Evolutionary conservation across 2,113 vertebrate genomes (phyloP).

Genomic region (Pollachius pollachius): DNA sequence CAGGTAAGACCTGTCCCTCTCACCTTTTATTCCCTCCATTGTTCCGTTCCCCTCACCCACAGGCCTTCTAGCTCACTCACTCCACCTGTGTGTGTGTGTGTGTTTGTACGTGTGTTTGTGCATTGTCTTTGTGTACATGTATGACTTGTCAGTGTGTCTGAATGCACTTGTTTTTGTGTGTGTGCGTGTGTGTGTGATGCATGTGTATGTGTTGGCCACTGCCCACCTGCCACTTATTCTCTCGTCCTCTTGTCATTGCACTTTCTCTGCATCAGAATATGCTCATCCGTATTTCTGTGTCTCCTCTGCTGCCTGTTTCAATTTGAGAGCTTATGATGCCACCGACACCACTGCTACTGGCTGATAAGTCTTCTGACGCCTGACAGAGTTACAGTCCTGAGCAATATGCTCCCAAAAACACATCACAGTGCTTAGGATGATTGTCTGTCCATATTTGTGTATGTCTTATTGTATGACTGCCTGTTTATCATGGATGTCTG

Average conservation of each 20-base stretch:
- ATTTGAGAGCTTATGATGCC: background rate
- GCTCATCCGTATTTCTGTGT: background rate
- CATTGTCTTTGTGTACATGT: background rate
- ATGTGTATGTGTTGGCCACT: background rate
- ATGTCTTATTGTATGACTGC: no score
- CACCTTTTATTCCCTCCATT: slow-evolving; percentile 12
- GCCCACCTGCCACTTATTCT: background rate
- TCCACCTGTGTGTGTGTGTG: background rate
- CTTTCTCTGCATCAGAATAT: no score
- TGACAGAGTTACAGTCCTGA: background rate
- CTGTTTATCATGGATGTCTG: no score
- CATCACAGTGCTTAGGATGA: background rate
- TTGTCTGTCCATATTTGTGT: background rate
- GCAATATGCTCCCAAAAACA: background rate
- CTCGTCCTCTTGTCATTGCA: no score
- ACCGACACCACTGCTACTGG: slow-evolving; percentile 6
- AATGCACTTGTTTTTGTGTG: background rate
- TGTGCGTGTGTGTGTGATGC: background rate
- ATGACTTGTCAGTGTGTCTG: background rate
- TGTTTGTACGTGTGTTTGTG: background rate
- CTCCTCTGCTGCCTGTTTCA: slow-evolving; percentile 9
- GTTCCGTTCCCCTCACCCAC: background rate
- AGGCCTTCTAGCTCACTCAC: slow-evolving; percentile 7
- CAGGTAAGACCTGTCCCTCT: slow-evolving; percentile 62
- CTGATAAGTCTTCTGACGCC: slow-evolving; percentile 9